Percentiles rank a stretch among this genome's conserved stretches.
Conservation (phyloP, 2,888 invertebrate genomes). For the Cylloceria caligata region DNA sequence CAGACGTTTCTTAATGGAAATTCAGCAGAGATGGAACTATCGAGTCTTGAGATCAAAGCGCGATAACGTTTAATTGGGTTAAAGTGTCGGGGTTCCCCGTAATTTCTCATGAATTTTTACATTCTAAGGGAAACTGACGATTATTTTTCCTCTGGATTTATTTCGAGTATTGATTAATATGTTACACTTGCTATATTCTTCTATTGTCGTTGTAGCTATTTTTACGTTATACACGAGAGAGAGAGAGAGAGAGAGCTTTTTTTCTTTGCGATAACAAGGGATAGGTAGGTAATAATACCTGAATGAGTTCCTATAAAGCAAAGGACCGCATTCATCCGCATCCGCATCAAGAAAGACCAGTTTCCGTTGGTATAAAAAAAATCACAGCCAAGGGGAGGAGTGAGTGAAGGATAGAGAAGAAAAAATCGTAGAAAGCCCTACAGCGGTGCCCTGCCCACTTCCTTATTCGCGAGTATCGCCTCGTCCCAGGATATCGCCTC, state of each 20-base stretch:
- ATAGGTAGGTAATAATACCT: conserved; percentile 36
- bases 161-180: conserved; percentile 6
- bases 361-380: conserved; percentile 61
- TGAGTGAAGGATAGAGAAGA: conserved; percentile 24
- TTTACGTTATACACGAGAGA: not conserved
- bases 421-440: conserved; percentile 61
- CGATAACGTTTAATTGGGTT: conserved; percentile 13
- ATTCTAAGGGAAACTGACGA: too few relatives aligned
- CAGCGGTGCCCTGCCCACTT: conserved; percentile 62
- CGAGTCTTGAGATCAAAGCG: conserved; percentile 6
- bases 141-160: not conserved
- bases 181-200: conserved; percentile 41
- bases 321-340: conserved; percentile 51
- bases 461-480: conserved; percentile 47
- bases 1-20: conserved; percentile 2
- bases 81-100: not conserved
- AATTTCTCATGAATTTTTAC: not conserved
- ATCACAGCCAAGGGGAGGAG: conserved; percentile 34
- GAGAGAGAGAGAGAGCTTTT: not conserved
- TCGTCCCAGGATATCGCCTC: conserved; percentile 45
- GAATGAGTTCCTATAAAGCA: conserved; percentile 32
- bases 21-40: conserved; percentile 4
- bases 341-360: conserved; percentile 61
- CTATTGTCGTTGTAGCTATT: conserved; percentile 1
- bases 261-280: conserved; percentile 54